Percentiles rank a stretch among this genome's conserved stretches.
These are phyloP conservation scores for Tinea semifulvella DNA, from an alignment of 2,888 invertebrate species.

Conservation along the genomic window DNA sequence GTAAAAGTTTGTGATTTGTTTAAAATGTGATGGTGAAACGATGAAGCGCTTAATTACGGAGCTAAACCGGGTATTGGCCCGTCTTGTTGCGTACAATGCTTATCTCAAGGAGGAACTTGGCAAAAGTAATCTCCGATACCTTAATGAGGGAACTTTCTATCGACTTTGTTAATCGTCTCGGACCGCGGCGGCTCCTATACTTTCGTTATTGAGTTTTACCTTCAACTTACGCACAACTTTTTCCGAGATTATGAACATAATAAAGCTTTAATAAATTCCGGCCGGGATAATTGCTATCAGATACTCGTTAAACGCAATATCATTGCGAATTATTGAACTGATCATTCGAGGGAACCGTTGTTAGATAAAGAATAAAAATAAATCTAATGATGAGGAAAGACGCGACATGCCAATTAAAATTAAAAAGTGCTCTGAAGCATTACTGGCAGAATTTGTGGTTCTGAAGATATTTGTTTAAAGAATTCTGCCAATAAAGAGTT, in stretches of 20 bases:
- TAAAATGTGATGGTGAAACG: constrained; percentile 11
- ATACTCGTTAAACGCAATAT: neutral
- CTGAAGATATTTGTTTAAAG: neutral
- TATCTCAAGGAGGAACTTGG: constrained; percentile 54
- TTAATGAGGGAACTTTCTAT: constrained; percentile 65
- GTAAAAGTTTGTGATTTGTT: constrained; percentile 11
- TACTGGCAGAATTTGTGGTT: constrained; percentile 1
- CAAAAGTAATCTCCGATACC: constrained; percentile 61
- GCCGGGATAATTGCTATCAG: constrained; percentile 4
- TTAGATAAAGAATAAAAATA: too few species aligned
- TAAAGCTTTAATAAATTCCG: constrained; percentile 5
- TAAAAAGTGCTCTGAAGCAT: neutral
- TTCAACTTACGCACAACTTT: constrained; percentile 13
- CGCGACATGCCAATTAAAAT: constrained; percentile 6
- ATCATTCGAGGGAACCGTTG: neutral
- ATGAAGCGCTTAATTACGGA: constrained; percentile 47
- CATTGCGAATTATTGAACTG: neutral
- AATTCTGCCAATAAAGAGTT: constrained; percentile 7
- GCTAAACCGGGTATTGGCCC: constrained; percentile 58
- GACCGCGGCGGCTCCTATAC: constrained; percentile 32
- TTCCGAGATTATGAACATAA: constrained; percentile 10
- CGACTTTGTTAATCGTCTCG: constrained; percentile 58
- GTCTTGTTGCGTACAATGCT: constrained; percentile 58
- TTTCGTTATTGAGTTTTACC: constrained; percentile 20
- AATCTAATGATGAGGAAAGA: neutral